Base-by-base conservation (phyloP, 2,113 vertebrate genomes). In the Arvicanthis niloticus region DNA sequence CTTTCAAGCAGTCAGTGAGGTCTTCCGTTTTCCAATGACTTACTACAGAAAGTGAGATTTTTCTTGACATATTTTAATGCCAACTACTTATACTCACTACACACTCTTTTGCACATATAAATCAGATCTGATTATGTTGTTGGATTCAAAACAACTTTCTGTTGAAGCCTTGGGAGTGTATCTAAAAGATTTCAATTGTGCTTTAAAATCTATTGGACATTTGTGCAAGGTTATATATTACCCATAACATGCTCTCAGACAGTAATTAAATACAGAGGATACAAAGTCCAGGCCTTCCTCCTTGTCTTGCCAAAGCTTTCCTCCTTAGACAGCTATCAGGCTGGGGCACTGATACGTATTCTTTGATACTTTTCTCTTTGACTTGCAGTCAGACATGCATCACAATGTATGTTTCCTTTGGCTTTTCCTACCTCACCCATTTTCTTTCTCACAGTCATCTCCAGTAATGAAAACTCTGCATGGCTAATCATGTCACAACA, bases 111-210 rank as follows among this genome's bases (percentile, higher is more conserved):
- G 24, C 8, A 93, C 19, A 91, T 53, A 91, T 34, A 94, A 96
- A 95, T 73, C 17, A 82, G 48, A 96, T 60, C 17, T 93, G 78
- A 88, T 60, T 31, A 76, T 15, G 21, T 45, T 95, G 89, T 16
- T 96, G 21, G 17, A 89, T 65, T 88, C n/a, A 58, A 51, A 96
- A 95, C 96, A 90, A 42, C 37, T 34, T 45, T 75, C 42, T 89
- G 29, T 40, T 29, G 48, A 70, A 24, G 73, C 13, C 12, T 80
- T 91, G 58, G 94, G 42, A 93, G 65, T 87, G 2, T 15, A 91
- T 24, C 37, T 48, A 40, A 91, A 93, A 97, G 31, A 73, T 89
- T 26, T 96, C 22, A 65, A 72, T 53, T 89, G 48, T 5, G 34
- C 13, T 88, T 67, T 88, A 53, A 88, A 72, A 29, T 53, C 48